Evolutionary conservation across 2,888 invertebrate genomes (phyloP), one percentile per base, ranked within the genome.

Genomic region (Iphiclides podalirius): DNA sequence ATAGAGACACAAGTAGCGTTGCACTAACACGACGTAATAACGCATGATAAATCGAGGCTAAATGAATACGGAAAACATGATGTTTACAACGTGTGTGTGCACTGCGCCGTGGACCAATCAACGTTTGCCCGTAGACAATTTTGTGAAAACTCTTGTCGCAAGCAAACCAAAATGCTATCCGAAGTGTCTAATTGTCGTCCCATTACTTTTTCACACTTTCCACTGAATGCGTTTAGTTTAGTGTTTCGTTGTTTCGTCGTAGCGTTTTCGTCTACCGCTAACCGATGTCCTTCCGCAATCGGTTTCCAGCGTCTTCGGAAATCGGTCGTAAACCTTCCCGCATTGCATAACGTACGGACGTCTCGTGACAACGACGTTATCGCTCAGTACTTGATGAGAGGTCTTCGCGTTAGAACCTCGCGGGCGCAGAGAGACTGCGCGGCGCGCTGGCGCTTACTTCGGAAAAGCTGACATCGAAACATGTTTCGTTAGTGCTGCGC

Each of bases 281-380:
- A 4, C 20, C 20, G 20, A 6, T 6, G 4, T 3, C 4, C 20
- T 6, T 6, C 20, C 20, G 20, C 6, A 3, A 6, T 20, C 20
- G 20, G 20, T 28, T 31, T 60, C 47, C 51, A 56, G 47, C 60
- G 58, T 40, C 39, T 34, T 70, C 67, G 61, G 68, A 68, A 70
- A 70, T 64, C 70, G 57, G 60, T 57, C 63, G 66, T 62, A 59
- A 61, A 65, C 12, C 62, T 64, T 9, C 54, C 50, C 51, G 53
- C 62, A 61, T 85, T 84, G 79, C 79, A 81, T 82, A 82, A 83
- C 72, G 68, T 70, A 63, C 61, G 56, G 57, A 59, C 68, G 77
- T 79, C 84, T 83, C 83, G 86, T 84, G 85, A 85, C 77, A 72
- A 59, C 61, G 59, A 57, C 72, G 70, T 82, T 86, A 85, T 83